Base-by-base conservation (phyloP, 2,797 vertebrate genomes). In the Diplodus puntazzo region DNA sequence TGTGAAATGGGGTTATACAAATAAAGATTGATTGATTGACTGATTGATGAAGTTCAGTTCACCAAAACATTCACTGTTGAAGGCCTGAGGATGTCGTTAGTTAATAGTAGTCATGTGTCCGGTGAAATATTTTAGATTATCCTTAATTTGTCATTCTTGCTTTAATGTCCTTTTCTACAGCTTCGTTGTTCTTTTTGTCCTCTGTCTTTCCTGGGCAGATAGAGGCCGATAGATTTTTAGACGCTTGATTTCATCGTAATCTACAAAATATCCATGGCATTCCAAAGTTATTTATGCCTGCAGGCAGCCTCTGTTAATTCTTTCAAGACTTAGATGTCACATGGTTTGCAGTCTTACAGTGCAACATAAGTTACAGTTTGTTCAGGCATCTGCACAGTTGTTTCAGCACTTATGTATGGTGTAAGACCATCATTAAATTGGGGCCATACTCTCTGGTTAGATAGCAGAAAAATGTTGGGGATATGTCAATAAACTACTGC, bases 321-420 rank as follows among this genome's bases (percentile, higher is more conserved):
- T 86, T 75, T 67, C 42, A 67, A 65, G 58, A 75, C 54, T 70
- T 55, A 61, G n/a, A 59, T 75, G 75, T 79, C 59, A 62, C 58
- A 66, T 70, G 43, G 43, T 39, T 79, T 63, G 46, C 20, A 61
- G 21, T 77, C 77, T 77, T 74, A 73, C 70, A 75, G 69, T 34
- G 68, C 61, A 67, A 63, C 64, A 71, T 75, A 72, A 71, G 58
- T 68, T 81, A 69, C 43, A 27, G 81, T 73, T 72, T 85, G 73
- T 77, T 87, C 46, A 49, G 59, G 61, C n/a, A 23, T 23, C 58
- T 45, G 34, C 63, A 72, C 43, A 34, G 61, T 67, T 12, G 17
- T 62, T 69, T 74, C 67, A 64, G 50, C 27, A 21, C 63, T 69
- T 79, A 75, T 61, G 62, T 54, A 34, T 23, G 11, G 20, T 50